Evolutionary conservation across 2,888 invertebrate species (phyloP).

Genomic region (Glaucopsyche alexis): DNA sequence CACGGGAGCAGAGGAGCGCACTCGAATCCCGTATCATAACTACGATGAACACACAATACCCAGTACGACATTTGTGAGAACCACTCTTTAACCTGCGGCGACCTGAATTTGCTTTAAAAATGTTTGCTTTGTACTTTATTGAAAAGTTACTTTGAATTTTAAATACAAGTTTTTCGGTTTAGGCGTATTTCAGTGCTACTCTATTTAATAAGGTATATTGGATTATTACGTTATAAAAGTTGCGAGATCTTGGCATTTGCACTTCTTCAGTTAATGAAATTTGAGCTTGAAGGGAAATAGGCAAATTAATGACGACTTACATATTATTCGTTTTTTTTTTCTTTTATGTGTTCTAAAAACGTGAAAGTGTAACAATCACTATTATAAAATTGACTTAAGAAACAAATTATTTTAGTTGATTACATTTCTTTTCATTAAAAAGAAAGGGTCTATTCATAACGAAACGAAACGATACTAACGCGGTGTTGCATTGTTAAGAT

Average conservation of each 20-base stretch:
- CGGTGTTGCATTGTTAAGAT: too few relatives aligned
- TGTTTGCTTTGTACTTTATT: slow-evolving; percentile 30
- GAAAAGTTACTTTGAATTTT: slow-evolving; percentile 27
- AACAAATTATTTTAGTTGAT: too few relatives aligned
- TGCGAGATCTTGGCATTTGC: neutral
- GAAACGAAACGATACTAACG: too few relatives aligned
- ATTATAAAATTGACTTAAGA: too few relatives aligned
- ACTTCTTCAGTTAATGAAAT: neutral
- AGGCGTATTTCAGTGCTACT: neutral
- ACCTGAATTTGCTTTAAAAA: slow-evolving; percentile 38
- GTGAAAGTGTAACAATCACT: too few relatives aligned
- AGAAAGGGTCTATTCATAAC: too few relatives aligned
- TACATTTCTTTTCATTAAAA: too few relatives aligned
- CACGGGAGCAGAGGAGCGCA: slow-evolving; percentile 29
- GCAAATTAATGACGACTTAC: neutral
- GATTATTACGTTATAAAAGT: neutral
- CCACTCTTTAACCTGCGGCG: slow-evolving; percentile 35
- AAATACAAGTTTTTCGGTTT: slow-evolving; percentile 12
- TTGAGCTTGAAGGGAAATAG: neutral
- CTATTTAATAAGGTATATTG: slow-evolving; percentile 13
- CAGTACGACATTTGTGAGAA: slow-evolving; percentile 29
- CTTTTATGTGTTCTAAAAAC: too few relatives aligned
- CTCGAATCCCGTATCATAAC: slow-evolving; percentile 22
- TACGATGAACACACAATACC: slow-evolving; percentile 24
- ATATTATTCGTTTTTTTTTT: too few relatives aligned